A percentile compares a stretch with the other conserved stretches of the same genome.
Evolutionary conservation across 2,797 vertebrate genomes (phyloP).

Genomic region (Alfaro cultratus): DNA sequence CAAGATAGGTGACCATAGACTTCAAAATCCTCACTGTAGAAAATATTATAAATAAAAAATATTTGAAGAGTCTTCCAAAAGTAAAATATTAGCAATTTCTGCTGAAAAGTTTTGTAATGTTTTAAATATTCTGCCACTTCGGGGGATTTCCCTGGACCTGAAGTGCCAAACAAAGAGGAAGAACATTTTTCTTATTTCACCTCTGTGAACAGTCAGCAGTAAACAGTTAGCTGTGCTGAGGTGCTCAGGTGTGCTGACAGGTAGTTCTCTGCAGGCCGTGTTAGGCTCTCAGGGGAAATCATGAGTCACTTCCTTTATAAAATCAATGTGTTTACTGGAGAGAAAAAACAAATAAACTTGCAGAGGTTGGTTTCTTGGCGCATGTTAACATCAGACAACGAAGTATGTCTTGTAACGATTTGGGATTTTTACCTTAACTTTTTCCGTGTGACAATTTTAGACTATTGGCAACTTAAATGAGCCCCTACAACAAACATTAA

Average conservation of each 20-base stretch:
- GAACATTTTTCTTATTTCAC: constrained; percentile 61
- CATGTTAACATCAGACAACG: background rate
- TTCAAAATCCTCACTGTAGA: background rate
- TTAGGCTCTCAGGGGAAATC: constrained; percentile 78
- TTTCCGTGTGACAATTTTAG: background rate
- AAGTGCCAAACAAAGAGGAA: constrained; percentile 6
- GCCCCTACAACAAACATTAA: background rate
- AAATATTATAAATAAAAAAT: background rate
- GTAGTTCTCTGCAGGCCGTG: constrained; percentile 68
- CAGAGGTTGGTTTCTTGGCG: constrained; percentile 25
- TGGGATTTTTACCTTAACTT: background rate
- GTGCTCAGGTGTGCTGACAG: constrained; percentile 84
- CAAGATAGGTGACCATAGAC: too few relatives aligned
- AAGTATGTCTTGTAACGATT: background rate
- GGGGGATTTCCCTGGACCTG: constrained; percentile 43
- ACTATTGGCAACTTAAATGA: background rate
- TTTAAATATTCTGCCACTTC: constrained; percentile 2
- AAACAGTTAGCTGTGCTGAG: constrained; percentile 57
- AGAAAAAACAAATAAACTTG: constrained; percentile 18
- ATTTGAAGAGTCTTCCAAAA: background rate
- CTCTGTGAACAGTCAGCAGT: constrained; percentile 74
- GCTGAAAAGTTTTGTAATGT: background rate
- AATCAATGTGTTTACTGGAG: constrained; percentile 62
- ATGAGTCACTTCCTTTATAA: constrained; percentile 49
- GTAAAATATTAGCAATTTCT: background rate